Evolutionary conservation across 2,888 invertebrate species (phyloP).

Genomic region (Leucoma salicis): DNA sequence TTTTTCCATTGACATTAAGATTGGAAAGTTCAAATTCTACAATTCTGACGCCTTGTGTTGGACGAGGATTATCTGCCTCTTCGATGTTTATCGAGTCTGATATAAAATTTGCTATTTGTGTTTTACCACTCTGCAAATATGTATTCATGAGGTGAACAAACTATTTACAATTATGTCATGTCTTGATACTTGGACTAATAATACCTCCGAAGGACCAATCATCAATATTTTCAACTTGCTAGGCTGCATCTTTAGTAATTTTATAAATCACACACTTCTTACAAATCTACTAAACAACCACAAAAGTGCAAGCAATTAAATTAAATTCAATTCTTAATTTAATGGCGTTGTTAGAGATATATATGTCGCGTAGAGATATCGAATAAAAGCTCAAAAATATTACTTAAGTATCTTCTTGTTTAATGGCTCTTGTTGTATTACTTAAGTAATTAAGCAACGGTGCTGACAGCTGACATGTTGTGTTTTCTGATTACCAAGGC

Average conservation of each 20-base stretch:
- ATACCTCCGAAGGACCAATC: conserved; percentile 81
- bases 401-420: no score
- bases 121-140: conserved; percentile 86
- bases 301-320: background rate
- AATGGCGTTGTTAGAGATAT: no score
- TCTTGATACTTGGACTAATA: background rate
- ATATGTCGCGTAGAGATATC: no score
- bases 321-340: no score
- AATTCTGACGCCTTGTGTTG: conserved; percentile 88
- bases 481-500: conserved; percentile 32
- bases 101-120: conserved; percentile 86
- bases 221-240: conserved; percentile 81
- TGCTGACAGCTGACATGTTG: conserved; percentile 15
- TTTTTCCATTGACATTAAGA: conserved; percentile 81
- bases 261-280: background rate
- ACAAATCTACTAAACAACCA: background rate
- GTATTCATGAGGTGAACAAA: background rate
- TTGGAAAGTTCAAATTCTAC: conserved; percentile 88
- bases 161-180: background rate
- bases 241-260: conserved; percentile 49
- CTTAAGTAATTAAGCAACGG: no score
- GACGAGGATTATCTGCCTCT: conserved; percentile 81
- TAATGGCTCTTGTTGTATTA: no score
- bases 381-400: no score
- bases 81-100: conserved; percentile 86